Conservation (phyloP, 2,797 vertebrate species). For the Hypotaenidia philippensis region DNA sequence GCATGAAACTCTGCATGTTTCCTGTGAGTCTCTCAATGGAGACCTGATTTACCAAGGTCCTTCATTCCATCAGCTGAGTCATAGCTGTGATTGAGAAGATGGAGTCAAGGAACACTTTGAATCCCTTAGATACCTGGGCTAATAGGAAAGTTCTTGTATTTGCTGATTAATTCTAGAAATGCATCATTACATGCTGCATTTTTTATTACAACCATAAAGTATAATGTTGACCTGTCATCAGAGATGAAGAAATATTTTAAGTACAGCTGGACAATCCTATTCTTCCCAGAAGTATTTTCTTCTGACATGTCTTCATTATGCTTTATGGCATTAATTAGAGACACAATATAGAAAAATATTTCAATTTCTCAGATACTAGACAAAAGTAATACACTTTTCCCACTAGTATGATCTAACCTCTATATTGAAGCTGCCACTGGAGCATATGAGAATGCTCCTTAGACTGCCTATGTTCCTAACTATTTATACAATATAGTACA, state of each 20-base stretch:
- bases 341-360: constrained; percentile 28
- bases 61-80: background rate
- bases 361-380: constrained; percentile 10
- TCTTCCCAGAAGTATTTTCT: background rate
- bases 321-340: constrained; percentile 60
- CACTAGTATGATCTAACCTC: background rate
- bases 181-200: background rate
- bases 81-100: background rate
- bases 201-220: constrained; percentile 53
- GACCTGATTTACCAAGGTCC: background rate
- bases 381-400: constrained; percentile 8
- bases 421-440: background rate
- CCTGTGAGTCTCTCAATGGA: background rate
- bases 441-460: background rate
- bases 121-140: background rate
- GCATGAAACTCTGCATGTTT: background rate
- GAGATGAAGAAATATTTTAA: constrained; percentile 38
- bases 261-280: background rate
- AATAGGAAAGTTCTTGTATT: constrained; percentile 20
- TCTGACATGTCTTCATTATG: constrained; percentile 12
- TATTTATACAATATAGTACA: background rate
- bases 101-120: background rate
- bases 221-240: background rate
- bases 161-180: constrained; percentile 11
- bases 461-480: background rate